Conservation (phyloP, 2,797 vertebrate species). For the Hybognathus amarus region DNA sequence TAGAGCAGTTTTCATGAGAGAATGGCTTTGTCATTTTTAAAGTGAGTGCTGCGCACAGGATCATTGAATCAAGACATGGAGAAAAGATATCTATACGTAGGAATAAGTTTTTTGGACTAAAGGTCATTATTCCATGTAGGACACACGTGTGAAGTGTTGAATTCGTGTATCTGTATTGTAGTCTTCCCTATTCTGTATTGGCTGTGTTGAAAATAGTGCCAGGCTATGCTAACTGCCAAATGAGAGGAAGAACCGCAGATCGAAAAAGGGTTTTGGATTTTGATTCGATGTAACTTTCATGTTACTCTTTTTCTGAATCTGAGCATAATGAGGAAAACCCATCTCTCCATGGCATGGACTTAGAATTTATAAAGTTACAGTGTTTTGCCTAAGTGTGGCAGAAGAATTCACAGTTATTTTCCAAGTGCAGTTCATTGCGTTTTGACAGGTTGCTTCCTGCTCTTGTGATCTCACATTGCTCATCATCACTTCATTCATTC, state of each 20-base stretch:
- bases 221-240: background rate
- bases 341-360: background rate
- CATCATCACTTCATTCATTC: background rate
- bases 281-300: background rate
- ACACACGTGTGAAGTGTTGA: background rate
- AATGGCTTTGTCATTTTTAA: background rate
- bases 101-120: background rate
- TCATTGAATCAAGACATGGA: background rate
- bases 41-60: background rate
- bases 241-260: background rate
- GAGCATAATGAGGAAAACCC: background rate
- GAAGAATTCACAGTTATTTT: background rate
- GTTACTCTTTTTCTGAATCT: background rate
- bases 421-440: background rate
- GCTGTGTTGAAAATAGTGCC: background rate
- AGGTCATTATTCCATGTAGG: constrained; percentile 23
- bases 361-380: background rate
- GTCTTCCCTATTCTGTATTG: constrained; percentile 1
- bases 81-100: background rate
- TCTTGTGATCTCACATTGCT: background rate
- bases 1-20: background rate
- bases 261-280: background rate
- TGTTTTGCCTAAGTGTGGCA: background rate
- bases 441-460: background rate
- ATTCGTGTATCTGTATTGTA: background rate